These are phyloP conservation scores for Dynastes hyllus DNA, from an alignment of 2,888 invertebrate genomes.

Conservation along the genomic window DNA sequence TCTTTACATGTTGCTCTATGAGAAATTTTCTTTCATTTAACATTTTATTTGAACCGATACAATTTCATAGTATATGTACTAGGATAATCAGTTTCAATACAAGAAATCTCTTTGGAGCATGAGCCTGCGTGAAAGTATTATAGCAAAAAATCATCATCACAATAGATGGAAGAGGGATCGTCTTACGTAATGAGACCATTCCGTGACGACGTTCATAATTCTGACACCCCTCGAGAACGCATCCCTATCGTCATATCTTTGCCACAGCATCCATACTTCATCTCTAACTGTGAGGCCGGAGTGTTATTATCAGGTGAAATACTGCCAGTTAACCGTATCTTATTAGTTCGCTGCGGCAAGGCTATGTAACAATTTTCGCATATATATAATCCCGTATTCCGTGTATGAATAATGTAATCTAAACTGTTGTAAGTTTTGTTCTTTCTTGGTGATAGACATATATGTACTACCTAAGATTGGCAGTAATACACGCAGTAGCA, in stretches of 20 bases:
- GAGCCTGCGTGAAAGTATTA: not conserved
- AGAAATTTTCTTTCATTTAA: too few relatives aligned
- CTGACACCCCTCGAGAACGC: slow-evolving; percentile 51
- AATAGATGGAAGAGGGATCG: slow-evolving; percentile 58
- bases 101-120: too few relatives aligned
- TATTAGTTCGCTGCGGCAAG: slow-evolving; percentile 28
- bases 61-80: too few relatives aligned
- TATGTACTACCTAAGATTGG: too few relatives aligned
- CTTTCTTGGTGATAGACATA: too few relatives aligned
- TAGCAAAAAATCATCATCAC: slow-evolving; percentile 2
- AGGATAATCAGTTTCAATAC: too few relatives aligned
- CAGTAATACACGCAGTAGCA: too few relatives aligned
- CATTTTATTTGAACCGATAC: too few relatives aligned
- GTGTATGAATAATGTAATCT: not conserved
- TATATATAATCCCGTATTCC: not conserved
- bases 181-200: slow-evolving; percentile 66
- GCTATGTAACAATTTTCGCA: slow-evolving; percentile 38
- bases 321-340: slow-evolving; percentile 43
- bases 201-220: slow-evolving; percentile 64
- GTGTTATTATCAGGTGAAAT: slow-evolving; percentile 40
- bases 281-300: slow-evolving; percentile 25
- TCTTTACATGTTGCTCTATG: too few relatives aligned
- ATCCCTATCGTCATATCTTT: slow-evolving; percentile 35
- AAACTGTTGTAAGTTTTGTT: too few relatives aligned
- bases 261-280: slow-evolving; percentile 41